Percentiles rank a stretch among this genome's conserved stretches.
Conservation (phyloP, 2,797 vertebrate genomes). For the Sylvilagus floridanus region DNA sequence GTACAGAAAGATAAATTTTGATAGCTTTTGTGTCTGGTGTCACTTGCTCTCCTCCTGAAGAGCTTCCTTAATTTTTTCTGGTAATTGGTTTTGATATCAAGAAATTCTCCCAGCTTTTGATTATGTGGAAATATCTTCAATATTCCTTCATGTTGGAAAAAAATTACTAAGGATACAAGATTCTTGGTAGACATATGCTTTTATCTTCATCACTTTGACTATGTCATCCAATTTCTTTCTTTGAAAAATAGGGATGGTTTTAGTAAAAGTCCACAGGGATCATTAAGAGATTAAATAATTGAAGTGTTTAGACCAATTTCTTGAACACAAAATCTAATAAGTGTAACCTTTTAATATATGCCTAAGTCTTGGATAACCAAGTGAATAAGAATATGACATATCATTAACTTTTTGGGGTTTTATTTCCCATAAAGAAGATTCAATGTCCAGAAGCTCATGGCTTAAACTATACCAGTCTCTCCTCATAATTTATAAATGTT, state of each 20-base stretch:
- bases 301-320: neutral
- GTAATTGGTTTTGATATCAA: neutral
- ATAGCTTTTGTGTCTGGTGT: neutral
- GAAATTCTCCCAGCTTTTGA: neutral
- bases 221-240: neutral
- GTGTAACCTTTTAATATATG: neutral
- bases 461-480: neutral
- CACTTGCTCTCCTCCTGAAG: neutral
- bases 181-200: neutral
- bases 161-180: neutral
- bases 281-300: neutral
- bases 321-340: neutral
- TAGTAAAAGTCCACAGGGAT: neutral
- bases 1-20: no score
- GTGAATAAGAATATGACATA: neutral
- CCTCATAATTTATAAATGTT: neutral
- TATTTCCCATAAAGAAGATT: neutral
- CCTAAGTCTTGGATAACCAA: neutral
- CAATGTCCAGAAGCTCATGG: neutral
- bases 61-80: neutral
- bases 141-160: neutral
- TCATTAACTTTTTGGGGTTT: neutral
- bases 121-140: neutral
- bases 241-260: neutral
- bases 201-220: neutral